Percentiles rank a stretch among this genome's conserved stretches.
phyloP scores from a whole-genome alignment of 2,888 invertebrate species.

The Hecatera dysodea region DNA sequence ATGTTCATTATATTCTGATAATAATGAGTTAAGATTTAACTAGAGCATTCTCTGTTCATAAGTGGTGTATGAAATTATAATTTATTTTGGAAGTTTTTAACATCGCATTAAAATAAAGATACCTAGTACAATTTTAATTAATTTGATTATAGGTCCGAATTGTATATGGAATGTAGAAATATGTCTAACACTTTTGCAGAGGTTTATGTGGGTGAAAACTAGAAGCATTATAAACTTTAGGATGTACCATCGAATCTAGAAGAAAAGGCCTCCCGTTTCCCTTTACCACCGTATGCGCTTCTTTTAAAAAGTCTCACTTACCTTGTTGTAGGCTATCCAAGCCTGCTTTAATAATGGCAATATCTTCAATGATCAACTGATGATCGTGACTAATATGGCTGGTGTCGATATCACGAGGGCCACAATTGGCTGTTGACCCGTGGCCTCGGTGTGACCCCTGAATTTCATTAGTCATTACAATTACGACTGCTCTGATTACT shows the following conservation, averaged over 20 bases:
- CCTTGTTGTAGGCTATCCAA: too few species aligned
- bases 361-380: not conserved
- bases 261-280: too few species aligned
- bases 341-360: too few species aligned
- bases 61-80: slow-evolving; percentile 1
- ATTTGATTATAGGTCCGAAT: too few species aligned
- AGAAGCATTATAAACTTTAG: too few species aligned
- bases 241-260: too few species aligned
- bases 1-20: slow-evolving; percentile 12
- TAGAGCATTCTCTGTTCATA: slow-evolving; percentile 18
- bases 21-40: slow-evolving; percentile 19
- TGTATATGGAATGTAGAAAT: too few species aligned
- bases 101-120: not conserved
- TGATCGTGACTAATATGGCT: not conserved
- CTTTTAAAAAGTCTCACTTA: too few species aligned
- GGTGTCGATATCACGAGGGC: slow-evolving; percentile 13
- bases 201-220: too few species aligned
- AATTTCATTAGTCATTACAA: slow-evolving; percentile 39
- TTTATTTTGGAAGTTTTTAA: not conserved
- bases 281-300: too few species aligned
- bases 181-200: too few species aligned
- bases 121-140: too few species aligned
- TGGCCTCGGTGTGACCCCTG: slow-evolving; percentile 23
- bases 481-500: slow-evolving; percentile 24
- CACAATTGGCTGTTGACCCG: slow-evolving; percentile 51